Evolutionary conservation across 2,888 invertebrate species (phyloP), one percentile per base, ranked within the genome.

Genomic region (Napeogenes inachia): DNA sequence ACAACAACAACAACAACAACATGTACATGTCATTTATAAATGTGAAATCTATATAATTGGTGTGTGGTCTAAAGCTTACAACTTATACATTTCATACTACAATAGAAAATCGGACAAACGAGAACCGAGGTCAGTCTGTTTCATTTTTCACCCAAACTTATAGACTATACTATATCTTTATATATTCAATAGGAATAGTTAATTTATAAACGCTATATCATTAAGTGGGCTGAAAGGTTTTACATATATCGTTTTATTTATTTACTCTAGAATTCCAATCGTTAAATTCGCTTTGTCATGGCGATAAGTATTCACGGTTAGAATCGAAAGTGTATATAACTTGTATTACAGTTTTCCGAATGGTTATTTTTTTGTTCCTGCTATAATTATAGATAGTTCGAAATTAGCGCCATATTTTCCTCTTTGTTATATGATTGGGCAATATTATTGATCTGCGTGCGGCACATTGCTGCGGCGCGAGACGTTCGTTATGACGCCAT

Each of bases 341-440:
- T 21, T 21, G 21, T 21, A 21, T 21, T 21, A 21, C 21, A 21
- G 21, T 21, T 21, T 21, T 21, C 21, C 21, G 21, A 21, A 21
- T 21, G 21, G 21, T 21, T 21, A 1, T 21, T 21, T 21, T 46
- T 13, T 5, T 46, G 8, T 4, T 5, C 13, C 4, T 46, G 46
- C 2, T n/a, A 46, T 12, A 13, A 21, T n/a, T 30, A 50, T 50
- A 67, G 72, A 71, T 71, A 71, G 73, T 82, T 86, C 73, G 76
- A 87, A 87, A 82, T 81, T 85, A 76, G 79, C 84, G 84, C 84
- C 76, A 76, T 79, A 81, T 83, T 85, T 84, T 79, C 80, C 78
- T 74, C 70, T 73, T 74, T 69, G 67, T 68, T 72, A 68, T 73
- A 74, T 67, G 65, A 67, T 68, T 68, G 74, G 75, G 73, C 80